These are phyloP conservation scores for Condylura cristata DNA, from an alignment of 2,113 vertebrate genomes.

Conservation along the genomic window DNA sequence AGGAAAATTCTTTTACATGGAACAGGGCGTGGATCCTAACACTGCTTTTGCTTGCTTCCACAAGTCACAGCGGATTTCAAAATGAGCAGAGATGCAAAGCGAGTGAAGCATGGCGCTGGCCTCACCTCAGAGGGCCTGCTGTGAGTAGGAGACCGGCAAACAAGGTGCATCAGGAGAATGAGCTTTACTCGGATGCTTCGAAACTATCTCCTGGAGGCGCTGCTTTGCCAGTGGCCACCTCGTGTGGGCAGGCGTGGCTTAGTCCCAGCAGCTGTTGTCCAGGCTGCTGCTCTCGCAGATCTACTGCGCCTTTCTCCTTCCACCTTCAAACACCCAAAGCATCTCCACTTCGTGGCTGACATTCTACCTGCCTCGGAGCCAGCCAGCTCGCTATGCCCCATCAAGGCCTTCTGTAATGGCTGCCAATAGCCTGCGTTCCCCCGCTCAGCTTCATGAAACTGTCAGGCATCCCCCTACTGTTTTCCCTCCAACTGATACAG, in stretches of 20 bases:
- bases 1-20: background rate
- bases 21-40: background rate
- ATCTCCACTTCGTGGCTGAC: background rate
- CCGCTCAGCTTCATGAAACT: background rate
- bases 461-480: background rate
- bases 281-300: background rate
- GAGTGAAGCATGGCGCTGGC: background rate
- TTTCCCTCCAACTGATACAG: background rate
- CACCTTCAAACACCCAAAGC: background rate
- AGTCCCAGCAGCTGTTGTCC: background rate
- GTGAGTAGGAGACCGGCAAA: background rate
- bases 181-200: background rate
- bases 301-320: background rate
- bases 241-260: background rate
- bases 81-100: background rate
- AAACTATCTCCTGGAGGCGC: background rate
- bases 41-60: background rate
- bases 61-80: conserved; percentile 7
- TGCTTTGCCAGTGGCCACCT: background rate
- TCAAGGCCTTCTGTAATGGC: background rate
- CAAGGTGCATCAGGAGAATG: background rate
- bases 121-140: background rate
- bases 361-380: background rate
- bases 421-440: background rate
- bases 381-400: background rate